These are phyloP conservation scores for Strigamia maritima DNA, from an alignment of 2,888 invertebrate genomes.

Conservation along the genomic window DNA sequence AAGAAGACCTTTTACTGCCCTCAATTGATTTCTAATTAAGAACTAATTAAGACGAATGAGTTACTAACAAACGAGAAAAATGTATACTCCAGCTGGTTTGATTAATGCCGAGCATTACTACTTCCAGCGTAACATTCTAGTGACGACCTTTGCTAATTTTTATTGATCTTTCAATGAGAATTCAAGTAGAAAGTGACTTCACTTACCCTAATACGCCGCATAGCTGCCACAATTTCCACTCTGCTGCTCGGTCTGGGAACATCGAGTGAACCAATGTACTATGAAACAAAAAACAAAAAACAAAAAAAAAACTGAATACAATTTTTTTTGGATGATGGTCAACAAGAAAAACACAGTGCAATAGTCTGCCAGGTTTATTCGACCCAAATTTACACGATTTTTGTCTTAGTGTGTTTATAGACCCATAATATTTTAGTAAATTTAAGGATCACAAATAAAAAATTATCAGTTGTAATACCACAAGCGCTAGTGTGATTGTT, in stretches of 20 bases:
- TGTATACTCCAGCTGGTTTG: neutral
- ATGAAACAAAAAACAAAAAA: constrained; percentile 50
- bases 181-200: neutral
- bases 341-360: neutral
- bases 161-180: neutral
- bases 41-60: neutral
- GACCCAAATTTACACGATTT: too few relatives aligned
- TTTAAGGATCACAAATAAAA: too few relatives aligned
- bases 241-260: constrained; percentile 93
- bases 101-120: neutral
- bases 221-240: constrained; percentile 97
- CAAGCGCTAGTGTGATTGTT: too few relatives aligned
- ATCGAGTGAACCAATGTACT: constrained; percentile 98
- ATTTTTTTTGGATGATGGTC: neutral
- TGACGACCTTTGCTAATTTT: constrained; percentile 1
- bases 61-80: neutral
- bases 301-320: neutral
- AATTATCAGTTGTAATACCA: too few relatives aligned
- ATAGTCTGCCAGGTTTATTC: too few relatives aligned
- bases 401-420: too few relatives aligned
- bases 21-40: constrained; percentile 6
- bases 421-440: too few relatives aligned
- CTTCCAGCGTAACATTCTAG: neutral
- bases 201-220: constrained; percentile 95
- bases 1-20: neutral